Base-by-base conservation (phyloP, 1,140 invertebrate species). In the Babylonia areolata region DNA sequence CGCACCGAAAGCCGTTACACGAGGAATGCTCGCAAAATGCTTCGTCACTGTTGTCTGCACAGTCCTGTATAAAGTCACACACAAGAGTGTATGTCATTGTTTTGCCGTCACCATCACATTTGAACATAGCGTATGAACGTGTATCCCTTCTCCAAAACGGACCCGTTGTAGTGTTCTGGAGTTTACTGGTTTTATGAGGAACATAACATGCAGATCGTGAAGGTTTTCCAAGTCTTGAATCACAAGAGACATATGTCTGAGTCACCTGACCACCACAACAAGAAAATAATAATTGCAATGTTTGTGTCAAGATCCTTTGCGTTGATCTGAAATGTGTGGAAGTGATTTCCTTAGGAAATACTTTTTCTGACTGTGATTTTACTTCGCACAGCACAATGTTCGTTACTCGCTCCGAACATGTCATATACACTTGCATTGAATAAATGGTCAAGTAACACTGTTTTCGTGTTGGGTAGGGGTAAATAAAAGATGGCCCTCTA, bases 391-490 rank as follows among this genome's bases (percentile, higher is more conserved):
- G 17, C 23, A 2, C 28, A 6, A 23, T 23, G 28, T 23, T 6
- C 23, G 9, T 23, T 64, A 12, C 9, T 3, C 9, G 5, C 15
- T 15, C 15, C 5, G 42, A 46, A 6, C 42, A 15, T 6, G 15
- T 12, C 9, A 64, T 23, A 23, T 1, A 12, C 5, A 23, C 5
- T 23, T 11, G 23, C 0, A 23, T 5, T 23, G 28, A 2, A n/a
- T 23, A 5, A 0, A 23, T 5, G 15, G 28, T 0, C 0, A 0
- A 5, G 28, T 23, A 64, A 0, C 0, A 0, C 58, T 64, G 12
- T 0, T 6, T 23, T 0, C 15, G 0, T 3, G 0, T 12, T 0
- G 0, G 15, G 2, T n/a, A 20, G 28, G 28, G 5, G 15, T 23
- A 23, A 23, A 6, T 2, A 6, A n/a, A 64, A 64, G 58, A 23